phyloP scores from a whole-genome alignment of 1,140 invertebrate genomes.

The Micrasema minimum region DNA sequence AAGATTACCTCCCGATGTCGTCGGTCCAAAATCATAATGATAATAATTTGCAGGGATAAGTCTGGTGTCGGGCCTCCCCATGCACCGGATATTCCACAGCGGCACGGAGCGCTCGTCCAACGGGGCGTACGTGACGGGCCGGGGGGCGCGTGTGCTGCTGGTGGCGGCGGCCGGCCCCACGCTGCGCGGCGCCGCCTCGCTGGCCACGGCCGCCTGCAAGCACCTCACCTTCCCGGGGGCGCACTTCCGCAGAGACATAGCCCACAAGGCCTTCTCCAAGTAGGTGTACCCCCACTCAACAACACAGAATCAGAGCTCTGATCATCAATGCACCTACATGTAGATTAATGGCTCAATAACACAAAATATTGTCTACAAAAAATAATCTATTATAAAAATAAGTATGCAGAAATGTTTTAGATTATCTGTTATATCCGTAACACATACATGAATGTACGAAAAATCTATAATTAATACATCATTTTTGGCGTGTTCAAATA shows the following conservation, averaged over 20 bases:
- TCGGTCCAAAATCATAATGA: neutral
- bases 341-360: too few relatives aligned
- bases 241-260: slow-evolving; percentile 91
- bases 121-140: slow-evolving; percentile 82
- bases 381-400: too few relatives aligned
- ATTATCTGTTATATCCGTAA: too few relatives aligned
- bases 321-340: too few relatives aligned
- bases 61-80: slow-evolving; percentile 60
- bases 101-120: slow-evolving; percentile 71
- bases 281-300: slow-evolving; percentile 59
- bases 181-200: slow-evolving; percentile 77
- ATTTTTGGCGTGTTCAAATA: too few relatives aligned
- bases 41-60: slow-evolving; percentile 64
- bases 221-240: slow-evolving; percentile 84
- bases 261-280: slow-evolving; percentile 85
- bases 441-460: too few relatives aligned
- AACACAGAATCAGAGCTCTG: too few relatives aligned
- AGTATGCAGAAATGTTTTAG: too few relatives aligned
- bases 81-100: slow-evolving; percentile 78
- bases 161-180: slow-evolving; percentile 76
- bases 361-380: too few relatives aligned
- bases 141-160: slow-evolving; percentile 92
- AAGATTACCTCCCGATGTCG: neutral
- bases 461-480: too few relatives aligned
- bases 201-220: slow-evolving; percentile 76